These are phyloP conservation scores for Morpho deidamia DNA, from an alignment of 2,888 invertebrate genomes.

Conservation along the genomic window DNA sequence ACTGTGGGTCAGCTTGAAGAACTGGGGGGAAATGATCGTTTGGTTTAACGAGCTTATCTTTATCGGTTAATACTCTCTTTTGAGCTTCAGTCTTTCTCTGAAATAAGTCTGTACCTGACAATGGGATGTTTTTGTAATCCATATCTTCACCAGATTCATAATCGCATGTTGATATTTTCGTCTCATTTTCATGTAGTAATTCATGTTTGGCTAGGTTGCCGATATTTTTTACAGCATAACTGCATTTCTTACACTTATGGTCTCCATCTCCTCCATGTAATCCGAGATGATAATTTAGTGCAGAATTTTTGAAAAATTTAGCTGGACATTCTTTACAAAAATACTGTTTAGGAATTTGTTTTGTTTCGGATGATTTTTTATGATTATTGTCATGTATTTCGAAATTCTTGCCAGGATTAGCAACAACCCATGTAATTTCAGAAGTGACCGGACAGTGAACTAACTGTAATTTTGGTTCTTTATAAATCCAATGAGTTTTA, in stretches of 20 bases:
- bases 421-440: conserved; percentile 68
- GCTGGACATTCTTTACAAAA: conserved; percentile 83
- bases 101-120: conserved; percentile 82
- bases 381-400: conserved; percentile 33
- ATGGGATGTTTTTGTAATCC: conserved; percentile 75
- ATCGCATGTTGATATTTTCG: conserved; percentile 49
- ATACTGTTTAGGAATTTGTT: conserved; percentile 60
- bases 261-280: conserved; percentile 81
- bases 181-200: conserved; percentile 67
- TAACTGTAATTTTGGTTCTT: conserved; percentile 79
- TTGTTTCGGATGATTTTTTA: conserved; percentile 46
- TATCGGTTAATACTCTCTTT: conserved; percentile 68
- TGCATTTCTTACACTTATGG: conserved; percentile 84
- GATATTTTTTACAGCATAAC: conserved; percentile 82
- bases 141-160: conserved; percentile 71
- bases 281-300: conserved; percentile 83
- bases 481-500: conserved; percentile 80
- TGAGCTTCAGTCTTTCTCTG: conserved; percentile 80
- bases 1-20: conserved; percentile 81
- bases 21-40: conserved; percentile 75
- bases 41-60: conserved; percentile 70
- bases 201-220: conserved; percentile 84
- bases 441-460: conserved; percentile 45
- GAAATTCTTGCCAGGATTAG: conserved; percentile 43
- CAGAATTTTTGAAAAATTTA: conserved; percentile 84